phyloP scores from a whole-genome alignment of 2,113 vertebrate genomes.

The Psammodynastes pulverulentus region DNA sequence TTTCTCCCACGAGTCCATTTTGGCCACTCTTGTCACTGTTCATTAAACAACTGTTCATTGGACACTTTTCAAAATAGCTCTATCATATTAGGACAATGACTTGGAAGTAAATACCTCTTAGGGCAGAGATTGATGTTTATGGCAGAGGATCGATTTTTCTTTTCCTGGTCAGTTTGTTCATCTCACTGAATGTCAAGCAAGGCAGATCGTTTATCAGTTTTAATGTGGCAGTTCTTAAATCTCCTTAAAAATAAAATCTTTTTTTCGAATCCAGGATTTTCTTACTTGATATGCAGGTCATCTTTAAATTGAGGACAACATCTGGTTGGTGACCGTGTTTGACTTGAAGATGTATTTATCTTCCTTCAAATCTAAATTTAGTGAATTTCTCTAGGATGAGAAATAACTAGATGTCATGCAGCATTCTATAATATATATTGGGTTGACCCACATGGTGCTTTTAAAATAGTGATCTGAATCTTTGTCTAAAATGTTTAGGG shows the following conservation, averaged over 20 bases:
- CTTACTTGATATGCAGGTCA: not conserved
- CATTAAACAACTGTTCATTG: conserved; percentile 17
- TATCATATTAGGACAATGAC: conserved; percentile 13
- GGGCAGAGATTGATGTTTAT: not conserved
- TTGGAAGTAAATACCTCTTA: conserved; percentile 12
- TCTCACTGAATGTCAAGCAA: not conserved
- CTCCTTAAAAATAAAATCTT: not conserved
- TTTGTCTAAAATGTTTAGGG: not conserved
- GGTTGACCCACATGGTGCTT: not conserved
- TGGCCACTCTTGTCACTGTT: conserved; percentile 12
- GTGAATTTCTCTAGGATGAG: not conserved
- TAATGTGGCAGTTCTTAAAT: not conserved
- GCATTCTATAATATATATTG: not conserved
- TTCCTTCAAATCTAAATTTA: not conserved
- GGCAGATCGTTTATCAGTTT: not conserved
- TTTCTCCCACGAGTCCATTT: conserved; percentile 8
- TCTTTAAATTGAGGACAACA: not conserved
- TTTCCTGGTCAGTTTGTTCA: not conserved
- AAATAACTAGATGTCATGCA: not conserved
- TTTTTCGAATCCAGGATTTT: not conserved
- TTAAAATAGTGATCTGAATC: not conserved
- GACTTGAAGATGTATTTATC: not conserved
- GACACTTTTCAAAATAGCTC: conserved; percentile 6
- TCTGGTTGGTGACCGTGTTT: not conserved
- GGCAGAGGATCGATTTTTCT: conserved; percentile 7